Conservation (phyloP, 2,888 invertebrate species). For the Agonopterix arenella region DNA sequence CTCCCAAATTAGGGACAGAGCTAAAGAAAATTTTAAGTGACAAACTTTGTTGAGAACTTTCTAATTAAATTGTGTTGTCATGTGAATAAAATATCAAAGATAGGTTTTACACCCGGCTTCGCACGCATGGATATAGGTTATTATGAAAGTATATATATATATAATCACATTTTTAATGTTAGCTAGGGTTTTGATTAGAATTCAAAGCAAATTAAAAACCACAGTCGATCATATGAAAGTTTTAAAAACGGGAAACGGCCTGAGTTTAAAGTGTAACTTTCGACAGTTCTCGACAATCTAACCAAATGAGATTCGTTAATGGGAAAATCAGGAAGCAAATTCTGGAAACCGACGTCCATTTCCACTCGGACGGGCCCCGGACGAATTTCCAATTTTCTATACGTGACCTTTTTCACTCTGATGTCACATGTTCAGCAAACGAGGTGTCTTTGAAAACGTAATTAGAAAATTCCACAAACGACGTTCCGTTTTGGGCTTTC, state of each 20-base stretch:
- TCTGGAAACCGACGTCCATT: conserved; percentile 25
- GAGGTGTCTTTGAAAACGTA: conserved; percentile 76
- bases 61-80: conserved; percentile 46
- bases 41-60: conserved; percentile 48
- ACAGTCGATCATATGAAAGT: no score
- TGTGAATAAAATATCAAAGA: conserved; percentile 35
- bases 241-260: no score
- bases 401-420: conserved; percentile 71
- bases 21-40: conserved; percentile 49
- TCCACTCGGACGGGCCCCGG: conserved; percentile 22
- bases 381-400: conserved; percentile 62
- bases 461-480: conserved; percentile 75
- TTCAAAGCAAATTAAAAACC: no score
- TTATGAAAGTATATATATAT: no score
- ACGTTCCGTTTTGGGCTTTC: conserved; percentile 46
- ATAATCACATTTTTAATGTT: no score
- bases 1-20: conserved; percentile 43
- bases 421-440: conserved; percentile 71
- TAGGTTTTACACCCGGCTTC: no score
- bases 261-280: neutral
- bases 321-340: conserved; percentile 53
- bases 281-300: conserved; percentile 11
- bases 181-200: no score
- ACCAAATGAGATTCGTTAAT: conserved; percentile 56
- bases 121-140: no score